Conservation (phyloP, 2,888 invertebrate genomes). For the Calliphora vomitoria region DNA sequence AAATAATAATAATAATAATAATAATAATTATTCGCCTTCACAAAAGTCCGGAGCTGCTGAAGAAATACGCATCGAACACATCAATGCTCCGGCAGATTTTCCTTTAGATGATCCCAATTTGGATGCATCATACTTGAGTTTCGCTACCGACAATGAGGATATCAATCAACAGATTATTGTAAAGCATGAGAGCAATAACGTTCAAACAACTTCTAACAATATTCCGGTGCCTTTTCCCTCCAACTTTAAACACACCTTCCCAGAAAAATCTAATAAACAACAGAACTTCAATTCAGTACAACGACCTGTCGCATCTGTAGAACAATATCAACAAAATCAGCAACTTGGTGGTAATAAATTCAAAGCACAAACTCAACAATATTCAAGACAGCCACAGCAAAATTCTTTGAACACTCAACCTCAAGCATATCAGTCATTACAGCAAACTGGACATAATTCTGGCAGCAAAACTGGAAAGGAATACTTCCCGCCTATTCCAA, state of each 20-base stretch:
- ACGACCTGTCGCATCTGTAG: not conserved
- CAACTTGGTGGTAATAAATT: not conserved
- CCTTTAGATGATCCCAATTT: conserved; percentile 76
- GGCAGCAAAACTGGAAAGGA: conserved; percentile 58
- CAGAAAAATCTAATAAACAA: conserved; percentile 53
- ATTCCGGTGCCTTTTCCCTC: conserved; percentile 79
- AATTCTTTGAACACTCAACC: not conserved
- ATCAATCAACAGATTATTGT: conserved; percentile 60
- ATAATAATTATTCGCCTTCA: not conserved
- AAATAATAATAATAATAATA: too few species aligned
- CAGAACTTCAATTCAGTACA: not conserved
- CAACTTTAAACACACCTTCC: conserved; percentile 78
- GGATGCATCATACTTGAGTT: conserved; percentile 77
- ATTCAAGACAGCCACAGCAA: not conserved
- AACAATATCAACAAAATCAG: conserved; percentile 1
- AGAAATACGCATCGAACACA: conserved; percentile 76
- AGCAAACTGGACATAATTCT: not conserved
- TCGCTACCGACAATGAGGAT: conserved; percentile 70
- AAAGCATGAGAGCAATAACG: conserved; percentile 20
- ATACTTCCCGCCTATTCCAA: conserved; percentile 73
- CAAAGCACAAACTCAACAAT: not conserved
- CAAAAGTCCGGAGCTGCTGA: conserved; percentile 73
- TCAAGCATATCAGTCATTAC: not conserved
- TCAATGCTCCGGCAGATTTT: conserved; percentile 55
- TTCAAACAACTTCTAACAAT: conserved; percentile 30